phyloP scores from a whole-genome alignment of 2,888 invertebrate species.

The Tipula vernalis region DNA sequence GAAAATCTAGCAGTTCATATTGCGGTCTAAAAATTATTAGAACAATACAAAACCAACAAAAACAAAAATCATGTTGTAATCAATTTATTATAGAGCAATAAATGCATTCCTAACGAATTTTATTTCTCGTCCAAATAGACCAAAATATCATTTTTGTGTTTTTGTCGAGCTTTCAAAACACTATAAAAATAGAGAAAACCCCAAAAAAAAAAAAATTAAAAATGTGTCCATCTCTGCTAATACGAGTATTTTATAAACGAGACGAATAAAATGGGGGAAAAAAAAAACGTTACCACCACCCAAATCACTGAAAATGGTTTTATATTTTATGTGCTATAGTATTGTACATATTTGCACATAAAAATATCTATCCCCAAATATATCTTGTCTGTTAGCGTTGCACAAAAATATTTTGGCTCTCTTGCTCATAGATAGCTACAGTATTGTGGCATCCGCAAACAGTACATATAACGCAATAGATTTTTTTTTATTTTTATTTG shows the following conservation, averaged over 20 bases:
- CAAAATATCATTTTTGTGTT: neutral
- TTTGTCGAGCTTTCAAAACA: neutral
- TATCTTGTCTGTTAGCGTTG: neutral
- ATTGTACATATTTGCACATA: neutral
- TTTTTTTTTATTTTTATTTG: neutral
- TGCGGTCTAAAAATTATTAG: neutral
- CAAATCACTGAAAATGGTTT: neutral
- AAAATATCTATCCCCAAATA: neutral
- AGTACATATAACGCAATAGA: neutral
- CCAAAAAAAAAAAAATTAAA: neutral
- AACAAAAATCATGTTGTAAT: neutral
- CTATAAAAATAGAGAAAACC: neutral
- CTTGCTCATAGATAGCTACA: neutral
- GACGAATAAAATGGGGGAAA: neutral
- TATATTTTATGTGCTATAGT: neutral
- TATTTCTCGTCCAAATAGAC: neutral
- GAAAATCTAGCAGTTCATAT: neutral
- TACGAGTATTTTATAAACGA: neutral
- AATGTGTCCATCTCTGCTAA: neutral
- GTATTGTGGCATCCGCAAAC: neutral
- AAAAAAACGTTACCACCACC: neutral
- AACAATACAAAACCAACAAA: neutral
- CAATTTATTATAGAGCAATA: neutral
- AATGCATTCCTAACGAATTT: neutral
- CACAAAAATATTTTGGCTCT: neutral